These are phyloP conservation scores for Drosophila trichaetosa DNA, from an alignment of 2,888 invertebrate species.

Conservation along the genomic window DNA sequence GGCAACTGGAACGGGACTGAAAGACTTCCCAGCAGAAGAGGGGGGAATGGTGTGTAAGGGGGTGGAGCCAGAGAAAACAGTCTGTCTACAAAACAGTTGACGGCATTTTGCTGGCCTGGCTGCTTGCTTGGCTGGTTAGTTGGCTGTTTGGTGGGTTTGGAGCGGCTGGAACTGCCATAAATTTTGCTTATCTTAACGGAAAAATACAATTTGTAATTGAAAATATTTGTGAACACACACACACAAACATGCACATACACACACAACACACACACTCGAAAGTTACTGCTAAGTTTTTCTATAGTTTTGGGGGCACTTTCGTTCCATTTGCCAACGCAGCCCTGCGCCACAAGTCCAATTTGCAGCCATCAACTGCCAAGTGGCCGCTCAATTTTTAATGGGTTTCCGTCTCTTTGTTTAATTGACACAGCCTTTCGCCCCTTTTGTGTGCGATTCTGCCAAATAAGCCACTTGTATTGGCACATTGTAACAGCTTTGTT, in stretches of 20 bases:
- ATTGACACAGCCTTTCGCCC: constrained; percentile 36
- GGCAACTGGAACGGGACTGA: constrained; percentile 8
- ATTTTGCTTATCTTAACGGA: constrained; percentile 79
- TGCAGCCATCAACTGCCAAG: constrained; percentile 21
- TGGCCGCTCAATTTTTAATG: constrained; percentile 55
- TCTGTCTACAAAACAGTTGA: constrained; percentile 33
- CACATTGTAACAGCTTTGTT: background rate
- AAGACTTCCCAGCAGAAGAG: background rate
- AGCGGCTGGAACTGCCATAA: constrained; percentile 68
- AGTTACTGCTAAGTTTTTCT: constrained; percentile 56
- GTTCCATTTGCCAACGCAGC: constrained; percentile 14
- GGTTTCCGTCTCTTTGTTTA: constrained; percentile 60
- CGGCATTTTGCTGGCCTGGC: constrained; percentile 14
- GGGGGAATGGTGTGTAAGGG: too few species aligned
- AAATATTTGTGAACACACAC: constrained; percentile 69
- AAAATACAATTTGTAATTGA: constrained; percentile 80
- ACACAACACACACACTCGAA: constrained; percentile 7
- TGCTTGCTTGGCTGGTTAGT: background rate
- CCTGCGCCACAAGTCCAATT: constrained; percentile 4
- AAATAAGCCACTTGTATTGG: constrained; percentile 20
- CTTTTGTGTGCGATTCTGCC: constrained; percentile 2
- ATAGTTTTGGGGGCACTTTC: constrained; percentile 23
- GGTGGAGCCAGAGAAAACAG: background rate
- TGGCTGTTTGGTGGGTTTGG: background rate
- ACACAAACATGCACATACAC: constrained; percentile 8